phyloP scores from a whole-genome alignment of 2,888 invertebrate species.

The Holacanthella duospinosa region DNA sequence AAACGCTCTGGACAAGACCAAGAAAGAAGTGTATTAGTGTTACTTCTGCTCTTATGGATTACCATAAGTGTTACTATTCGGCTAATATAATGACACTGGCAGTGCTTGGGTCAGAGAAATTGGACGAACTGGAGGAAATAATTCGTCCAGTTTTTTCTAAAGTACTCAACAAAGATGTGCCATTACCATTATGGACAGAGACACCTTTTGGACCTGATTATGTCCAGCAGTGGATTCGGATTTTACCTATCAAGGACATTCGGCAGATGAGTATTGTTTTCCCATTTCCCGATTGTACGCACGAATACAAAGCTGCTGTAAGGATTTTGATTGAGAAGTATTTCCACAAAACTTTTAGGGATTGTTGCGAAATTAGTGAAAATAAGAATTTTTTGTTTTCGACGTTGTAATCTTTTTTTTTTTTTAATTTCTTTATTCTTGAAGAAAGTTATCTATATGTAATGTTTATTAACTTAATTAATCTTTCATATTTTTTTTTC shows the following conservation, averaged over 20 bases:
- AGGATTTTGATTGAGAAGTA: constrained; percentile 35
- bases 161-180: constrained; percentile 63
- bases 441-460: neutral
- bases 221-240: constrained; percentile 57
- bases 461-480: neutral
- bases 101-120: constrained; percentile 75
- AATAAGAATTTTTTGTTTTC: neutral
- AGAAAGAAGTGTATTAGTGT: constrained; percentile 69
- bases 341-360: too few species aligned
- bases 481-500: constrained; percentile 37
- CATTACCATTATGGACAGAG: constrained; percentile 61
- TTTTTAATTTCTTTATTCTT: neutral
- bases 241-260: constrained; percentile 66
- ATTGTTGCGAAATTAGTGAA: too few species aligned
- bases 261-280: constrained; percentile 41
- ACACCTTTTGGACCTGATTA: constrained; percentile 70
- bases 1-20: constrained; percentile 66
- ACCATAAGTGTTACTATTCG: constrained; percentile 85
- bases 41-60: constrained; percentile 71
- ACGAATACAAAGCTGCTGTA: constrained; percentile 72
- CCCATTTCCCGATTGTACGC: constrained; percentile 72
- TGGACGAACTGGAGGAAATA: constrained; percentile 74
- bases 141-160: constrained; percentile 63
- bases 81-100: constrained; percentile 85
- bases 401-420: neutral